Base-by-base conservation (phyloP, 2,113 vertebrate species). In the Dolichallabes microphthalmus region DNA sequence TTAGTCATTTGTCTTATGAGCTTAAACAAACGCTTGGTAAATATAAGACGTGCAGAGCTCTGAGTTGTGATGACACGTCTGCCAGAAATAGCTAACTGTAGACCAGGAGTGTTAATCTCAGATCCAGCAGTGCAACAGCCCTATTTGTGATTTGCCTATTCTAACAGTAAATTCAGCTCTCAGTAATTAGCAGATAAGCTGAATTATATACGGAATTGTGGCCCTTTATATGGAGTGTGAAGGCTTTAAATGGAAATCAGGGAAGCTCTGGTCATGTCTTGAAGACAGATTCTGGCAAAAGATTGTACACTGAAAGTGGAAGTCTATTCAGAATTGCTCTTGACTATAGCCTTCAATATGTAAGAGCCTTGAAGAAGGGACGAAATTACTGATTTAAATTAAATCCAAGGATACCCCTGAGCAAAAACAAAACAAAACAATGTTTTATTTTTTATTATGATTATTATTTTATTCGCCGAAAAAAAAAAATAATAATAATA, bases 71-170 rank as follows among this genome's bases (percentile, higher is more conserved):
- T 58, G 76, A 78, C 76, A 78, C 55, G 2, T 35, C 19, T 78
- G 27, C 27, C 30, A 78, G 76, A 78, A 60, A 78, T 78, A 78
- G 53, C 76, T 78, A 35, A 58, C n/a, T 58, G 76, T 78, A 60
- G 76, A 58, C 17, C 76, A 32, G 55, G 19, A 60, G 76, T 78
- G 76, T 78, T 78, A 78, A 78, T 58, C 53, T 58, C 76, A 78
- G 76, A 32, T 78, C 76, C 55, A 58, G 55, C 76, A 58, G 27
- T 58, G 27, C 76, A 27, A 78, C 27, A 35, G 76, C 53, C 35
- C 10, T 78, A 58, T 78, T 58, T 78, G 55, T 78, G 76, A 78
- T 58, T 35, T 22, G 55, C 53, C 55, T 58, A 17, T 58, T 58
- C 27, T 58, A 58, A 78, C 17, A 58, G 27, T 78, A 32, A 20